Evolutionary conservation across 1,140 invertebrate genomes (phyloP).

Genomic region (Agrypnia vestita): DNA sequence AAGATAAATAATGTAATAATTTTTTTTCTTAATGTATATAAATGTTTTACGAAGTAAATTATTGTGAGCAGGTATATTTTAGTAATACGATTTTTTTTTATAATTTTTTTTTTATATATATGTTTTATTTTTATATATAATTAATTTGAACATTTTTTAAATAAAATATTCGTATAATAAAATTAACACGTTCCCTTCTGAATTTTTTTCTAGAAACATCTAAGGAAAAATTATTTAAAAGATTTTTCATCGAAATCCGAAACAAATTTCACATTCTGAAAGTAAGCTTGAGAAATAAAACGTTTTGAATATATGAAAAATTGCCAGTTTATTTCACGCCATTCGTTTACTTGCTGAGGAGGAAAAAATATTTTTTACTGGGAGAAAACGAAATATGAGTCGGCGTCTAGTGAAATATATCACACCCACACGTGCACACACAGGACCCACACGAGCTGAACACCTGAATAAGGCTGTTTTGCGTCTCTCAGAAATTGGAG

Average conservation of each 20-base stretch:
- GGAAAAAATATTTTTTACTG: conserved; percentile 23
- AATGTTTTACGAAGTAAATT: no score
- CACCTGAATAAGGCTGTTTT: conserved; percentile 4
- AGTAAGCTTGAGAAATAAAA: conserved; percentile 35
- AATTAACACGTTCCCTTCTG: no score
- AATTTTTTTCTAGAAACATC: no score
- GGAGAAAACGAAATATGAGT: conserved; percentile 24
- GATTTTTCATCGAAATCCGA: conserved; percentile 18
- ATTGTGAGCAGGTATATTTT: no score
- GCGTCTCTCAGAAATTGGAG: not conserved
- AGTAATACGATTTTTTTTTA: no score
- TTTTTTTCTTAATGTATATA: no score
- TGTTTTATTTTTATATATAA: no score
- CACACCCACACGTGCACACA: not conserved
- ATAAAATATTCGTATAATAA: no score
- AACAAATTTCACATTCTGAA: conserved; percentile 39
- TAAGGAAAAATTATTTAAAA: not conserved
- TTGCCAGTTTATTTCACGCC: conserved; percentile 38
- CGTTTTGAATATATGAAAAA: conserved; percentile 43
- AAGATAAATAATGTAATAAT: no score
- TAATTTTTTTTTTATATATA: no score
- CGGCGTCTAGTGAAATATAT: conserved; percentile 25
- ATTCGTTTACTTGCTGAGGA: conserved; percentile 23
- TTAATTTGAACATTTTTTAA: no score
- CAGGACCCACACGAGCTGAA: not conserved